Percentiles rank a stretch among this genome's conserved stretches.
Conservation (phyloP, 2,113 vertebrate species). For the Hippocampus comes region DNA sequence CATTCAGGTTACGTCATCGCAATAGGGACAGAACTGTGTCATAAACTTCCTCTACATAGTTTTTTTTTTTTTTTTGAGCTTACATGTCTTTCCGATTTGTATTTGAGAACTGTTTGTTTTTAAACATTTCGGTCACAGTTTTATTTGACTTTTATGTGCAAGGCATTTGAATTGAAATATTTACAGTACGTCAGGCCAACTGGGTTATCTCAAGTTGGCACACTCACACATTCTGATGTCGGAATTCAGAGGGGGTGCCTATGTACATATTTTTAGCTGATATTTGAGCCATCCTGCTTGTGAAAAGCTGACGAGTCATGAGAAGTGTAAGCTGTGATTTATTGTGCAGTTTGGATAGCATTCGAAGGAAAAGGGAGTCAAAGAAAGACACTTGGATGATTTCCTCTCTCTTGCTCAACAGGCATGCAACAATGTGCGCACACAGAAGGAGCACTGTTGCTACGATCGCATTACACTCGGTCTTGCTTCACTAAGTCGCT, state of each 20-base stretch:
- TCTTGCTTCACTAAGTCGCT: constrained; percentile 20
- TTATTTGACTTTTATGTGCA: too few relatives aligned
- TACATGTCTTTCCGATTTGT: too few relatives aligned
- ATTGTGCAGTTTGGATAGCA: background rate
- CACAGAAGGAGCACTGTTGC: constrained; percentile 59
- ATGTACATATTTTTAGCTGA: background rate
- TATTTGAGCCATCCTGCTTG: background rate
- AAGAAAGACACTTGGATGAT: background rate
- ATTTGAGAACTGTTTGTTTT: too few relatives aligned
- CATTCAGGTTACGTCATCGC: too few relatives aligned
- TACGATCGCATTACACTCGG: constrained; percentile 55
- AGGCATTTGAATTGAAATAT: background rate
- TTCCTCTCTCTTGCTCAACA: constrained; percentile 14
- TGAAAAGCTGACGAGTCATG: background rate
- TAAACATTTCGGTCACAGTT: too few relatives aligned
- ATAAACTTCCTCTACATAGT: too few relatives aligned
- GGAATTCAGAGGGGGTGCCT: background rate
- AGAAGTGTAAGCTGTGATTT: background rate
- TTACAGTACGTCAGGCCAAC: background rate
- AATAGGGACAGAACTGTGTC: too few relatives aligned
- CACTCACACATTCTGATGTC: background rate
- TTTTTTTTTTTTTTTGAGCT: too few relatives aligned
- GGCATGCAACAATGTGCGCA: constrained; percentile 31
- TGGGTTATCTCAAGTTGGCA: background rate
- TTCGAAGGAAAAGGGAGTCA: background rate